These are phyloP conservation scores for Halcyon malimbica DNA, from an alignment of 2,113 vertebrate species.

Conservation along the genomic window DNA sequence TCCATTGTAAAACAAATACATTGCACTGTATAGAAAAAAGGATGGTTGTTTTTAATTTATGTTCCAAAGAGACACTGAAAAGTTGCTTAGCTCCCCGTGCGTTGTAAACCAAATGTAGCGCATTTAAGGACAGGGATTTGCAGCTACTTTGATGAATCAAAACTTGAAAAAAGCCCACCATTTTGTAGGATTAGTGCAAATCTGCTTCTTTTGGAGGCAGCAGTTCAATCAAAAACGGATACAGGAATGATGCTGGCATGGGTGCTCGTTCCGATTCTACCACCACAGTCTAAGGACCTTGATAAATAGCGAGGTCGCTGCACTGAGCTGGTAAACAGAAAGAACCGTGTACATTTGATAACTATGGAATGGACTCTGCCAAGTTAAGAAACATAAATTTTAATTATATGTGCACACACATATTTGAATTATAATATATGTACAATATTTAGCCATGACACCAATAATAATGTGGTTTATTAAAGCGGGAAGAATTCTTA, in stretches of 20 bases:
- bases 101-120: background rate
- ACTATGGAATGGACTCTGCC: background rate
- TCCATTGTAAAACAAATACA: constrained; percentile 70
- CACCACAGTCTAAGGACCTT: background rate
- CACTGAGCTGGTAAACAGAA: constrained; percentile 32
- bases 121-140: constrained; percentile 4
- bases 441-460: background rate
- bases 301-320: constrained; percentile 7
- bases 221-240: background rate
- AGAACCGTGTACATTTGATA: constrained; percentile 42
- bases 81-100: constrained; percentile 24
- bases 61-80: constrained; percentile 48
- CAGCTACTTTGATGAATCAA: background rate
- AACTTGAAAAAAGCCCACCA: constrained; percentile 20
- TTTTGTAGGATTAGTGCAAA: constrained; percentile 39
- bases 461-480: background rate
- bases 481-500: background rate
- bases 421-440: background rate
- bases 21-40: constrained; percentile 57
- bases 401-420: constrained; percentile 3
- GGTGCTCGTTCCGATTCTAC: background rate
- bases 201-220: background rate
- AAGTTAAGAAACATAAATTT: constrained; percentile 45
- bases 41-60: constrained; percentile 51
- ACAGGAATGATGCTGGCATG: background rate